Base-by-base conservation (phyloP, 2,888 invertebrate species). In the Anthrax anthrax region DNA sequence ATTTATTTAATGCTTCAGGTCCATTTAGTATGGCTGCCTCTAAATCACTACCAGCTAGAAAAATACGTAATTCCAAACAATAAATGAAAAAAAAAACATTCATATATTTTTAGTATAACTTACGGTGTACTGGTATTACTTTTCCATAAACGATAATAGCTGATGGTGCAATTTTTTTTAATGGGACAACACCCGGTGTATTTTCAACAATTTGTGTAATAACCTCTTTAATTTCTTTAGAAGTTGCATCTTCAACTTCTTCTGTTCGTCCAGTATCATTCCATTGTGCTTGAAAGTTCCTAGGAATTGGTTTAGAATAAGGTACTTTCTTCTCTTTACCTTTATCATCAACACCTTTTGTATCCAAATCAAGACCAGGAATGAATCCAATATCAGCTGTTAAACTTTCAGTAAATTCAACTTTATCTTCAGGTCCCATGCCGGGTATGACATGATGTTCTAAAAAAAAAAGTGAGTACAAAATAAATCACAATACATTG, bases 281-380 rank as follows among this genome's bases (percentile, higher is more conserved):
- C 96, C 96, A 96, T 55, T 92, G 90, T n/a, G 88, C 89, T 70
- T 95, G 92, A 72, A 96, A 96, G 61, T 91, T 89, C 57, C 88
- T 80, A 3, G 95, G 95, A 64, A 96, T 94, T 16, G 95, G 95
- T 67, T 95, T 92, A 57, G 92, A 89, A 61, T 90, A 95, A 9
- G 95, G 94, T 46, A 90, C 88, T 63, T 86, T 86, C 60, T 86
- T 86, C 37, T 81, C 74, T 48, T 76, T 74, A 62, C 80, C 80
- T 37, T 83, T 83, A 59, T 83, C 80, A 36, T 72, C 76, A 49
- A 72, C 61, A 49, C 72, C 69, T 52, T 74, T 72, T 12, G 77
- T 73, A 60, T 88, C 86, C 58, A 90, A 75, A 68, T 91, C 91
- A 47, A 92, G 70, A 38, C 91, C 91, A 42, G 92, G 92, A 66